Conservation (phyloP, 1,140 invertebrate genomes). For the Zaprionus gabonicus region DNA sequence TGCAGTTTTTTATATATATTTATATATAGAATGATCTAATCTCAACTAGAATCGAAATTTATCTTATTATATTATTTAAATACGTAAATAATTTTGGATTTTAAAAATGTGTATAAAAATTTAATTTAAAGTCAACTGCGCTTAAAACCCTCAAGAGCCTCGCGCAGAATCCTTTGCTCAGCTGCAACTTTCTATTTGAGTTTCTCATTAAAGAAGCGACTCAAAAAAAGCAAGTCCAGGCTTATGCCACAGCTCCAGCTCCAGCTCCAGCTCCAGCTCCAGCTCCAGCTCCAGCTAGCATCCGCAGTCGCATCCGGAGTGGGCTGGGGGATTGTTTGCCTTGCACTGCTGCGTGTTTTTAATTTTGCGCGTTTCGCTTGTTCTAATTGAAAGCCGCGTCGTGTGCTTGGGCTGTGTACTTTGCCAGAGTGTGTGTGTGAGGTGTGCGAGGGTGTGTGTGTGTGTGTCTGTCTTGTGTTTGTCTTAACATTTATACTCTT, state of each 20-base stretch:
- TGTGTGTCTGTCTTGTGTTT: conserved; percentile 67
- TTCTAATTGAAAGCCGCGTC: conserved; percentile 80
- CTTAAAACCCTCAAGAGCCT: neutral
- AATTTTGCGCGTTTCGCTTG: conserved; percentile 81
- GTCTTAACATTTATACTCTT: conserved; percentile 74
- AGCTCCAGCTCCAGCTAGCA: conserved; percentile 4
- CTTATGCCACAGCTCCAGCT: conserved; percentile 11
- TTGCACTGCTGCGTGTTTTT: conserved; percentile 80
- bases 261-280: conserved; percentile 1
- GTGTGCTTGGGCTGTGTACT: conserved; percentile 51
- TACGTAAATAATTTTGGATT: too few species aligned
- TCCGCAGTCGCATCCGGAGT: conserved; percentile 11
- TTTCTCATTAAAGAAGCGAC: conserved; percentile 67
- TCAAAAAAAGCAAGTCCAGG: conserved; percentile 11
- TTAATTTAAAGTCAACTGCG: neutral
- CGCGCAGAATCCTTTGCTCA: conserved; percentile 21
- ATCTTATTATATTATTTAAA: too few species aligned
- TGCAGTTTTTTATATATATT: too few species aligned
- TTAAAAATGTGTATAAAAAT: too few species aligned
- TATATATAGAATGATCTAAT: too few species aligned
- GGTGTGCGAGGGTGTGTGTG: conserved; percentile 1
- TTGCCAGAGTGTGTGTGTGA: conserved; percentile 16
- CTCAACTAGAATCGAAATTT: too few species aligned
- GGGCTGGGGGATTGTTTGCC: conserved; percentile 57
- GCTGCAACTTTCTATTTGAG: conserved; percentile 68